Evolutionary conservation across 2,113 vertebrate species (phyloP), one percentile per base, ranked within the genome.

Genomic region (Petrocephalus microphthalmus): DNA sequence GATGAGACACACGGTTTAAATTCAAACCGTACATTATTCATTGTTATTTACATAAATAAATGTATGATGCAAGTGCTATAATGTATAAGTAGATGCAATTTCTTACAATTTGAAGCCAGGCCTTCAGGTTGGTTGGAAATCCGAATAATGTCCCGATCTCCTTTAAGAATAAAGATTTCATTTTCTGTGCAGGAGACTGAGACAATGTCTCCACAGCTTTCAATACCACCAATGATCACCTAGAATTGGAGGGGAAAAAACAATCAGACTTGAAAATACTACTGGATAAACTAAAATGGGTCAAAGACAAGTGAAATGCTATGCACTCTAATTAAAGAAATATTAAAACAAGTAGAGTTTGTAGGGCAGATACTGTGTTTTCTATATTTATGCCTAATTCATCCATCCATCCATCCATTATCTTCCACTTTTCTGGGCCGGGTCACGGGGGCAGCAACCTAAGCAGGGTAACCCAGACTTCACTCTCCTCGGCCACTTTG

Each of bases 121-220:
- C 97, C 97, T 94, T 99, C 98, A 0, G 98, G 97, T 86, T 94
- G 94, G 92, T 93, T 97, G 19, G 98, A 97, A 88, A 99, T 96
- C 53, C 98, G 95, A 92, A 99, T 97, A 81, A 99, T 94, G 92
- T 99, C 97, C 92, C 98, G 93, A 88, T 99, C 97, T 91, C 98
- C 97, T 90, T 98, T 99, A 89, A 99, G 93, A 91, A 99, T 94
- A 91, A 99, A 99, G 93, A 99, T 98, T 93, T 99, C 98, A 87
- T 97, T 97, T 92, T 96, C 97, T 87, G 97, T 97, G 92, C 97
- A 98, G 7, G 98, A 98, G 87, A 99, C 97, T 15, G 97, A 98
- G 20, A 99, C 98, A 2, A 99, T 98, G 93, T 98, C 98, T 89
- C 98, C 98, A 0, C 94, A 94, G 91, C 96, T 97, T 95, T 99